phyloP scores from a whole-genome alignment of 2,888 invertebrate genomes.

The Nycteola revayana region DNA sequence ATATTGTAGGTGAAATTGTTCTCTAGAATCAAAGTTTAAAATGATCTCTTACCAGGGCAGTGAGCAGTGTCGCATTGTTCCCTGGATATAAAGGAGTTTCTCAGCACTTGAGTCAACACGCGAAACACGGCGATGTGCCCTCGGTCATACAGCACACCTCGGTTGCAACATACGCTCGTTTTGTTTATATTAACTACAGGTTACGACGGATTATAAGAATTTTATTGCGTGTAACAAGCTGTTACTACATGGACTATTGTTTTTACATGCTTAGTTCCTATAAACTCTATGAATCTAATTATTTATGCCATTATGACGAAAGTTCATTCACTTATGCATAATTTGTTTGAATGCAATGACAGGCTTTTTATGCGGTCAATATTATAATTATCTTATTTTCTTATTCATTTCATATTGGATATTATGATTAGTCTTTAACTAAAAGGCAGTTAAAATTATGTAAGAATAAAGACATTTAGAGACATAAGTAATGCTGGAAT shows the following conservation, averaged over 20 bases:
- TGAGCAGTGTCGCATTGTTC: conserved; percentile 34
- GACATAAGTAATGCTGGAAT: no score
- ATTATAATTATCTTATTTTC: no score
- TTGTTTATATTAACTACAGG: conserved; percentile 47
- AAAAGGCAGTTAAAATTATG: no score
- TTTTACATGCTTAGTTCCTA: conserved; percentile 26
- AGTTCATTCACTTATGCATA: no score
- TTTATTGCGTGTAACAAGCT: conserved; percentile 46
- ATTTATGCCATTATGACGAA: not conserved
- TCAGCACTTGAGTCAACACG: conserved; percentile 65
- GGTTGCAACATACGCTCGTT: conserved; percentile 23
- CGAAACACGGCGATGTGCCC: conserved; percentile 37
- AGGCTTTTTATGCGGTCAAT: no score
- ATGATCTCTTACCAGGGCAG: no score
- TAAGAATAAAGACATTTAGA: no score
- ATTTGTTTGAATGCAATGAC: no score
- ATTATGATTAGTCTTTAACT: no score
- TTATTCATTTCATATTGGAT: no score
- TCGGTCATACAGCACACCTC: conserved; percentile 34
- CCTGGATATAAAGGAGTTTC: conserved; percentile 24
- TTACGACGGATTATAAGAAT: conserved; percentile 40
- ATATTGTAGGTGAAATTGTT: no score
- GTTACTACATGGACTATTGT: conserved; percentile 26
- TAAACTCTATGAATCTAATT: conserved; percentile 7
- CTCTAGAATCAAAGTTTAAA: no score